Conservation (phyloP, 2,888 invertebrate genomes). For the Lepidocyrtoides sp. region DNA sequence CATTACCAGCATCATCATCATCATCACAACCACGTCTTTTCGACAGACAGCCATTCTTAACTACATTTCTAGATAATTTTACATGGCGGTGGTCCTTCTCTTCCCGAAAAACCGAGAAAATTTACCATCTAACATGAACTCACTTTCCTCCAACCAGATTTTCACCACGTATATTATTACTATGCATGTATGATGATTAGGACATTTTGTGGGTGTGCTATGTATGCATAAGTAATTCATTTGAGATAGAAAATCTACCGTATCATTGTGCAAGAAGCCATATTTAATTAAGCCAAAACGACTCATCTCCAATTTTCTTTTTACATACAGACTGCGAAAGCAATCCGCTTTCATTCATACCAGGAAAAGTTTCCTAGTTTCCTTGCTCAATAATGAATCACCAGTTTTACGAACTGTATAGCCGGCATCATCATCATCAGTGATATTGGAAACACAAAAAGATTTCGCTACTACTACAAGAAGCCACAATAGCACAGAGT, state of each 20-base stretch:
- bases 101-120: neutral
- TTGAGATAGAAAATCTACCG: neutral
- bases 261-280: slow-evolving; percentile 46
- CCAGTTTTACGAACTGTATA: slow-evolving; percentile 23
- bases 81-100: neutral
- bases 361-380: slow-evolving; percentile 35
- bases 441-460: neutral
- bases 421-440: neutral
- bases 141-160: slow-evolving; percentile 18
- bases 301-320: slow-evolving; percentile 53
- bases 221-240: slow-evolving; percentile 50
- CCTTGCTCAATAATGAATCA: slow-evolving; percentile 48
- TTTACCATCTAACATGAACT: neutral
- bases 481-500: too few species aligned
- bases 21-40: neutral
- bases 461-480: neutral
- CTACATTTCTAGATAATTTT: neutral
- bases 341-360: slow-evolving; percentile 24
- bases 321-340: neutral
- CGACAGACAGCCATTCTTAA: neutral
- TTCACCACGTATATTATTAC: neutral
- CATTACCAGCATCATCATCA: slow-evolving; percentile 41
- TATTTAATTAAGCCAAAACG: slow-evolving; percentile 68
- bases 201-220: slow-evolving; percentile 30
- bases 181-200: slow-evolving; percentile 46